A percentile compares a stretch with the other conserved stretches of the same genome.
Conservation (phyloP, 1,140 invertebrate genomes). For the Scaptomyza hsui region DNA sequence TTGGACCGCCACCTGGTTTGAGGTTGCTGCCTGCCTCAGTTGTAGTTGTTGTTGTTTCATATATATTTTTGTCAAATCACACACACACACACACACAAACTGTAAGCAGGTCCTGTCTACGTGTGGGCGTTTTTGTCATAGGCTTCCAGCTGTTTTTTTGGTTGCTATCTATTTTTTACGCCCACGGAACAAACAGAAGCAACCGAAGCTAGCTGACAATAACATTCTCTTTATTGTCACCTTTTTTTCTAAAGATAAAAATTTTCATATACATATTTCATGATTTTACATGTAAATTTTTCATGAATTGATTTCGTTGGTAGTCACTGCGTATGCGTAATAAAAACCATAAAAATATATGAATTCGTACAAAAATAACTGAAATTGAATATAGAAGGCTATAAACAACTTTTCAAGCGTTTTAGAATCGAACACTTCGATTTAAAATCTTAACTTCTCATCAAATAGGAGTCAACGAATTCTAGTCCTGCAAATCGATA, state of each 20-base stretch:
- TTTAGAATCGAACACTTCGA: too few species aligned
- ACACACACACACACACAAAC: constrained; percentile 41
- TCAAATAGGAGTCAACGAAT: too few species aligned
- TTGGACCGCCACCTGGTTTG: constrained; percentile 68
- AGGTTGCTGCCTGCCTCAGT: not conserved
- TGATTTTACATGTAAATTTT: constrained; percentile 39
- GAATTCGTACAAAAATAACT: not conserved
- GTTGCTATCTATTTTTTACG: not conserved
- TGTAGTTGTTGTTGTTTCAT: constrained; percentile 17
- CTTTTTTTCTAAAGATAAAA: not conserved
- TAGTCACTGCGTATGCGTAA: constrained; percentile 62
- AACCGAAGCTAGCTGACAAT: not conserved
- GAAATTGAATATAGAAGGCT: not conserved
- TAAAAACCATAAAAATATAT: constrained; percentile 34
- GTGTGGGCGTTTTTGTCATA: constrained; percentile 27
- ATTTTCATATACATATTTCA: constrained; percentile 11
- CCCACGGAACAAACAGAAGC: too few species aligned
- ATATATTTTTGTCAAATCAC: constrained; percentile 66
- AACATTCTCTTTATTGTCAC: too few species aligned
- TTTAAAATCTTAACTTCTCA: too few species aligned
- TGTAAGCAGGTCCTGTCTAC: constrained; percentile 5
- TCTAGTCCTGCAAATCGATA: too few species aligned
- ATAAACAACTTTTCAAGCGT: not conserved
- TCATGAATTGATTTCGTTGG: constrained; percentile 46
- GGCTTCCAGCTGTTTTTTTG: constrained; percentile 10